Conservation (phyloP, 2,113 vertebrate species). For the Callocephalon fimbriatum region DNA sequence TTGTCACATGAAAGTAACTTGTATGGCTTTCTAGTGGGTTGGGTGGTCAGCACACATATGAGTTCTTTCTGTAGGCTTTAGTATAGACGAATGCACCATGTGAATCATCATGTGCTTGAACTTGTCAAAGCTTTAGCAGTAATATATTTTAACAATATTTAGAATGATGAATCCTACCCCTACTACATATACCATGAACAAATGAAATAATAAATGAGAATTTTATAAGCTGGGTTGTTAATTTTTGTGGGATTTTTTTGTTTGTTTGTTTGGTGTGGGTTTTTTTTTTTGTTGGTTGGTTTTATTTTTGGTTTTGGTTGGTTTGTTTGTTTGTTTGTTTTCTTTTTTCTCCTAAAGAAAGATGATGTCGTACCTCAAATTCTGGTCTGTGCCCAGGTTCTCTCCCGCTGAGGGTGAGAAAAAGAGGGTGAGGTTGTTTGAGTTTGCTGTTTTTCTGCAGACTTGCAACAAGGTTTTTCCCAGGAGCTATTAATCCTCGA, state of each 20-base stretch:
- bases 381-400: background rate
- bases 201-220: background rate
- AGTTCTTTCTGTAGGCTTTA: background rate
- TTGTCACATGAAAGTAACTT: background rate
- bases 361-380: background rate
- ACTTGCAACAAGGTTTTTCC: background rate
- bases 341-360: background rate
- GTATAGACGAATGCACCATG: rapidly evolving
- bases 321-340: no score
- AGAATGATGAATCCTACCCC: background rate
- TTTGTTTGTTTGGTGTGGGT: background rate
- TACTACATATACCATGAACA: background rate
- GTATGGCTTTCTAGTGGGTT: background rate
- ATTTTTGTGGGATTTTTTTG: background rate
- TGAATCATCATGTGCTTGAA: background rate
- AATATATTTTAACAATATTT: background rate
- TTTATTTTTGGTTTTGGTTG: background rate
- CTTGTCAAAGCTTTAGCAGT: background rate
- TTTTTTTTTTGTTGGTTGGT: no score
- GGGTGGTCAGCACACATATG: background rate
- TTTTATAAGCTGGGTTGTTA: background rate
- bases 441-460: background rate
- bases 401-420: background rate
- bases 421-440: background rate
- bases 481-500: background rate